Conservation (phyloP, 1,140 invertebrate genomes). For the Papilio xuthus region DNA sequence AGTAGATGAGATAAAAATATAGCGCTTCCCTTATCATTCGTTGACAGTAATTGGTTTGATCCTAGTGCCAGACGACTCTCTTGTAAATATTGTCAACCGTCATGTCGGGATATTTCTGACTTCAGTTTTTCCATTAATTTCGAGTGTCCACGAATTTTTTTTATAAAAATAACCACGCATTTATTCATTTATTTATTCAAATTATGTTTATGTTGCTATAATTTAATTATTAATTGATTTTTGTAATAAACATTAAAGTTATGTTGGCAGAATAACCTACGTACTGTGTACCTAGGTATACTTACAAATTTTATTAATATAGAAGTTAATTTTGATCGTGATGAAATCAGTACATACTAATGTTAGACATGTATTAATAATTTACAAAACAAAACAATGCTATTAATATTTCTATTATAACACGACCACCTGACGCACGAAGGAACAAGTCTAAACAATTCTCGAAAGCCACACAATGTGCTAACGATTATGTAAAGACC, state of each 20-base stretch:
- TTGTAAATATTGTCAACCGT: neutral
- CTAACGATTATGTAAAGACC: neutral
- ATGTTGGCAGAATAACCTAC: too few relatives aligned
- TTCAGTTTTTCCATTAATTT: neutral
- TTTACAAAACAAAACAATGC: neutral
- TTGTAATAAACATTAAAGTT: too few relatives aligned
- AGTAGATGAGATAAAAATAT: neutral
- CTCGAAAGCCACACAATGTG: neutral
- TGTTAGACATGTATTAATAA: neutral
- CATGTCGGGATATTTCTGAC: neutral
- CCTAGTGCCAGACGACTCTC: neutral
- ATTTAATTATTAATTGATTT: too few relatives aligned
- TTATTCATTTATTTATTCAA: neutral
- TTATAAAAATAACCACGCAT: too few relatives aligned
- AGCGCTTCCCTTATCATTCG: neutral
- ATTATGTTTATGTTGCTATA: too few relatives aligned
- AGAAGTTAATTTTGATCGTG: neutral
- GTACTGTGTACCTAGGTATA: too few relatives aligned
- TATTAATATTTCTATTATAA: conserved; percentile 23
- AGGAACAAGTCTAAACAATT: neutral
- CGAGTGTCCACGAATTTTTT: neutral
- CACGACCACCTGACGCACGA: conserved; percentile 22
- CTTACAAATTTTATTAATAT: neutral
- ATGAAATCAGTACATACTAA: neutral
- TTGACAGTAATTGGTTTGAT: conserved; percentile 8